A percentile compares a stretch with the other conserved stretches of the same genome.
phyloP scores from a whole-genome alignment of 2,797 vertebrate species.

The Sciurus carolinensis region DNA sequence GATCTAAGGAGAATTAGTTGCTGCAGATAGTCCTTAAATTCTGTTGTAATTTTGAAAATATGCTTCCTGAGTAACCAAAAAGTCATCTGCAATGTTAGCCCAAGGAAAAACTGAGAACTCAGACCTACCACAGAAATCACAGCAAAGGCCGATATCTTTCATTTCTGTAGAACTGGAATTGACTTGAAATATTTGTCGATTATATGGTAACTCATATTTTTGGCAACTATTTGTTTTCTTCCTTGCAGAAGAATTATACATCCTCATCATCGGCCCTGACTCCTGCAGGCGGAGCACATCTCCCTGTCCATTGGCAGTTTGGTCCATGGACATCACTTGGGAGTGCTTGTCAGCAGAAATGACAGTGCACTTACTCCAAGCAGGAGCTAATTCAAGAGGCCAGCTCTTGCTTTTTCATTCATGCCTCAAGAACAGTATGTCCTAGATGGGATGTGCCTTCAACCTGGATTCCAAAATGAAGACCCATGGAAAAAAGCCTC shows the following conservation, averaged over 20 bases:
- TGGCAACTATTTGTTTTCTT: not conserved
- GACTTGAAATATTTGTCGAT: not conserved
- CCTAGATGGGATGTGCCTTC: not conserved
- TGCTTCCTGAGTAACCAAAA: not conserved
- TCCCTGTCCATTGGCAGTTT: not conserved
- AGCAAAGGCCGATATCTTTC: not conserved
- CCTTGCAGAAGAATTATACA: not conserved
- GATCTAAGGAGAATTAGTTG: slow-evolving; percentile 42
- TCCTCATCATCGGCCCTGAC: not conserved
- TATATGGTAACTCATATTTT: not conserved
- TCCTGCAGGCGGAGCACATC: not conserved
- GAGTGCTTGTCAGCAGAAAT: not conserved
- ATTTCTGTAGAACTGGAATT: not conserved
- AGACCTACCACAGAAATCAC: not conserved
- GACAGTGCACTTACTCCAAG: not conserved
- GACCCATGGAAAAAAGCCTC: not conserved
- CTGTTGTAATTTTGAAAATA: slow-evolving; percentile 17
- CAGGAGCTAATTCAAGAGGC: not conserved
- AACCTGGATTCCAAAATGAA: slow-evolving; percentile 47
- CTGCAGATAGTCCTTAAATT: not conserved
- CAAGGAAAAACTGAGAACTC: slow-evolving; percentile 1
- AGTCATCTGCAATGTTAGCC: not conserved
- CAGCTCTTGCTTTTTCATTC: slow-evolving; percentile 29
- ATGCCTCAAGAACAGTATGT: not conserved
- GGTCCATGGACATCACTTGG: not conserved